phyloP scores from a whole-genome alignment of 30 jellyfish, hydroid and myxozoan species.

The Catostylus mosaicus region DNA sequence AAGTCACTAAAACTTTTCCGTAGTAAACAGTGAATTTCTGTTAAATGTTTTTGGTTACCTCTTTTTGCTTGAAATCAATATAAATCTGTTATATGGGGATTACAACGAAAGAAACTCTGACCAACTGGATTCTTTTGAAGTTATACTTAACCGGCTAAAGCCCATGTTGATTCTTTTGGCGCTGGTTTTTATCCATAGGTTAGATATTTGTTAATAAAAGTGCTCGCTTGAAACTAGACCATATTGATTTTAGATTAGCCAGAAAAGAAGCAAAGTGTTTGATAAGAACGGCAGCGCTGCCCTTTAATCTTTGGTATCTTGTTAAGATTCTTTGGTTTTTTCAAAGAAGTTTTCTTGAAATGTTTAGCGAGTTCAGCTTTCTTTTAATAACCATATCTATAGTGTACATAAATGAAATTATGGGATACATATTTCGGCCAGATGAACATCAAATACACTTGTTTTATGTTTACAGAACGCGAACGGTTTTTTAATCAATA shows the following conservation, averaged over 20 bases:
- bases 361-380: neutral
- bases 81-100: neutral
- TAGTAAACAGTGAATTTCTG: too few species aligned
- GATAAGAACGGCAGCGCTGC: neutral
- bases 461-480: too few species aligned
- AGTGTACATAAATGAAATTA: neutral
- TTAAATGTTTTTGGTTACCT: neutral
- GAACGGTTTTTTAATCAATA: too few species aligned
- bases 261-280: neutral
- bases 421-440: neutral
- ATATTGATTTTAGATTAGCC: slow-evolving; percentile 4
- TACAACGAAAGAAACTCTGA: neutral
- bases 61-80: neutral
- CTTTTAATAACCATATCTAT: too few species aligned
- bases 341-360: neutral
- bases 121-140: neutral
- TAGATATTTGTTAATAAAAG: neutral
- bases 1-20: neutral
- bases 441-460: too few species aligned
- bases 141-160: slow-evolving; percentile 1
- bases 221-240: neutral
- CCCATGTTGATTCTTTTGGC: slow-evolving; percentile 10
- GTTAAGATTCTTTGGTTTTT: neutral
- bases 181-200: slow-evolving; percentile 10
- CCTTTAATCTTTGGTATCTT: neutral